A percentile compares a stretch with the other conserved stretches of the same genome.
Conservation (phyloP, 92 coral and sea anemone species). For the Zoanthus solanderi region DNA sequence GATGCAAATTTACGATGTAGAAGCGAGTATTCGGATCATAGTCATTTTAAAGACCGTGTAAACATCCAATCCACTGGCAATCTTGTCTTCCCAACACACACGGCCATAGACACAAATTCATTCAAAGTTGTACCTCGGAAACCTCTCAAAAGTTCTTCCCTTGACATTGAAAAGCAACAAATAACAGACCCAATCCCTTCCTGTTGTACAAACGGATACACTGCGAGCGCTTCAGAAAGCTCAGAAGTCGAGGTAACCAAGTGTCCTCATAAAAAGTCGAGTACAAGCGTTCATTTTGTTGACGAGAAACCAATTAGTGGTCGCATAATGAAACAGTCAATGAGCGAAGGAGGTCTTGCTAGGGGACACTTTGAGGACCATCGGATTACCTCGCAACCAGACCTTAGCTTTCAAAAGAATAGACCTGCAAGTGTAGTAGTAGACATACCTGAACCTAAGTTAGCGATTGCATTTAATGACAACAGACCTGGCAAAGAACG, state of each 20-base stretch:
- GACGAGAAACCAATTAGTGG: slow-evolving; percentile 53
- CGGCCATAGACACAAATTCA: neutral
- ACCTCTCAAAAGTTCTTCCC: neutral
- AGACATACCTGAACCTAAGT: slow-evolving; percentile 14
- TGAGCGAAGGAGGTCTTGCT: slow-evolving; percentile 14
- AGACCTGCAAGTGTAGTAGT: slow-evolving; percentile 12
- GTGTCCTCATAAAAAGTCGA: slow-evolving; percentile 24
- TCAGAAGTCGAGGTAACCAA: neutral
- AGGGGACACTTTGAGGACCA: slow-evolving; percentile 14
- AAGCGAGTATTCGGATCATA: neutral
- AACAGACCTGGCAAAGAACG: neutral
- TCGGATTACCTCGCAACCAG: slow-evolving; percentile 24
- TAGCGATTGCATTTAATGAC: neutral
- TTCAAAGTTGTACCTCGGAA: neutral
- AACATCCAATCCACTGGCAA: neutral
- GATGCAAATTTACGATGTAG: neutral
- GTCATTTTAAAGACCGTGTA: neutral
- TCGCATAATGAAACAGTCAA: neutral
- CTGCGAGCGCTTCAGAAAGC: slow-evolving; percentile 24
- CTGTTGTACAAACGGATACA: neutral
- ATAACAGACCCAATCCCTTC: neutral
- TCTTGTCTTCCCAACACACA: neutral
- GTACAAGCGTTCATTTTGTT: slow-evolving; percentile 64
- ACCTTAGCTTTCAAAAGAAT: slow-evolving; percentile 4
- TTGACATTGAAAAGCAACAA: slow-evolving; percentile 22